Evolutionary conservation across 2,113 vertebrate genomes (phyloP).

Genomic region (Cricetomys ansorgei): DNA sequence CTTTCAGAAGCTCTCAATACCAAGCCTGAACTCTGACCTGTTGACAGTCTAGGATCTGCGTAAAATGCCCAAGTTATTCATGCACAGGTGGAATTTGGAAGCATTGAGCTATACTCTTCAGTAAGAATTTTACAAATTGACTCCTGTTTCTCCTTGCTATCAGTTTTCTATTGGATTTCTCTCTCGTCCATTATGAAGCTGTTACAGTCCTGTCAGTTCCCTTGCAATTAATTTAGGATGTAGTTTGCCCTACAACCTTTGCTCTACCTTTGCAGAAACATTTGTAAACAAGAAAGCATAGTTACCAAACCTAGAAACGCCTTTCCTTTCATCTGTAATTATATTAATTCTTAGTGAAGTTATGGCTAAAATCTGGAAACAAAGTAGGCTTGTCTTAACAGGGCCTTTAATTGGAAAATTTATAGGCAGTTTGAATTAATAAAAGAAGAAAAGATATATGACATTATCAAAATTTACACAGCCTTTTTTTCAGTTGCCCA

Average conservation of each 20-base stretch:
- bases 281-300: not conserved
- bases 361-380: not conserved
- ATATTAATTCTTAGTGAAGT: conserved; percentile 47
- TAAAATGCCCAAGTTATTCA: too few species aligned
- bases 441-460: not conserved
- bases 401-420: not conserved
- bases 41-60: not conserved
- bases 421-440: not conserved
- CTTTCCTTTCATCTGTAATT: not conserved
- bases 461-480: not conserved
- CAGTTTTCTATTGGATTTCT: not conserved
- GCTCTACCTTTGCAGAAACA: not conserved
- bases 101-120: not conserved
- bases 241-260: not conserved
- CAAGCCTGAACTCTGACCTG: not conserved
- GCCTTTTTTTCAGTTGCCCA: not conserved
- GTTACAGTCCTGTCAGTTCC: conserved; percentile 3
- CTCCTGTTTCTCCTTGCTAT: not conserved
- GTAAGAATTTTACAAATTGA: not conserved
- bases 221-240: not conserved
- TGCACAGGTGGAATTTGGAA: not conserved
- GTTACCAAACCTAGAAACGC: not conserved
- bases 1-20: not conserved
- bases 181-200: not conserved
- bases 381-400: not conserved